Base-by-base conservation (phyloP, 1,140 invertebrate genomes). In the Halesus radiatus region DNA sequence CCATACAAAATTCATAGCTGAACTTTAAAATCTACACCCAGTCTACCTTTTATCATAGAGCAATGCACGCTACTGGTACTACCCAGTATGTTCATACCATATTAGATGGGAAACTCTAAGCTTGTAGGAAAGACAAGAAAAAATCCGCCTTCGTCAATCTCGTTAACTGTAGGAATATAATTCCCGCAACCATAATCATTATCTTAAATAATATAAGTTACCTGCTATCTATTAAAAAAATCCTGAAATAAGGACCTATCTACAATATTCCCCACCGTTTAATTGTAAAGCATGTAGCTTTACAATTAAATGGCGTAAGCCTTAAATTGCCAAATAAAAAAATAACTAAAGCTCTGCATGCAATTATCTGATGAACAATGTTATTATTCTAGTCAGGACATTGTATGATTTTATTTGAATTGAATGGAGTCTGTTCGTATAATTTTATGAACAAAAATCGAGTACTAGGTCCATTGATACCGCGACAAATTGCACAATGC, bases 351-450 rank as follows among this genome's bases (percentile, higher is more conserved):
- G 10, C 6, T 18, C 4, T 26, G 22, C 6, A 20, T 68, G 26
- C 29, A 32, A 32, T 26, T 60, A 68, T 68, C 18, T 5, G 7
- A 50, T 37, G 7, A 18, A 37, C 64, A n/a, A 20, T 68, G 64
- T 29, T n/a, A 66, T 15, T n/a, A 32, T 15, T 16, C 20, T 54
- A 4, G 68, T 23, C 50, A 29, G n/a, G 68, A 53, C 13, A 37
- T 20, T 13, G 50, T 22, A 23, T 29, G 22, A 50, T 23, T 20
- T 72, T 72, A 52, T 72, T 72, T 72, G 45, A 72, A 72, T 72
- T 54, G 45, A 72, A 72, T 72, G 68, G 66, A 54, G 68, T 54
- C 37, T 72, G 68, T n/a, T 16, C 23, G 4, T 26, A 54, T 53
- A 72, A 72, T 72, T 72, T 53, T 54, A 72, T 37, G 32, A 15